These are phyloP conservation scores for Tiliacea citrago DNA, from an alignment of 2,888 invertebrate species.

Conservation along the genomic window DNA sequence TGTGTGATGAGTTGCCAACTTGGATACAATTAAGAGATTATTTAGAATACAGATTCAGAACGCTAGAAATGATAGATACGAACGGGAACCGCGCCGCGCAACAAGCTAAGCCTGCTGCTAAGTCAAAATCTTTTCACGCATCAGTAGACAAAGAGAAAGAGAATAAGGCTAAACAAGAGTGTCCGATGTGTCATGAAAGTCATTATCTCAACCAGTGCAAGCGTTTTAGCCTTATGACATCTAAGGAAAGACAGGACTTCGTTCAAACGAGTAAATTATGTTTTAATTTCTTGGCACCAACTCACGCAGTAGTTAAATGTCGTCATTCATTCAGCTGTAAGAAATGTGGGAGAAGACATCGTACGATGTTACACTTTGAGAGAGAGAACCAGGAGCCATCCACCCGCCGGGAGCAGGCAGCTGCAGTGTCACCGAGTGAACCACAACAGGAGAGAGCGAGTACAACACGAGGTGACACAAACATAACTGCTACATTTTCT, in stretches of 20 bases:
- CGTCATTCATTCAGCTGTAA: too few species aligned
- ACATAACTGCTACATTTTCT: constrained; percentile 15
- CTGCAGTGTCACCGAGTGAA: not conserved
- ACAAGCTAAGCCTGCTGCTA: constrained; percentile 1
- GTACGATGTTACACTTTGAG: not conserved
- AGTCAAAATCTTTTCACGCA: not conserved
- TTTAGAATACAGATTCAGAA: not conserved
- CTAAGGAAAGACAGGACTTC: constrained; percentile 10
- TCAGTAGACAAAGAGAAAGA: not conserved
- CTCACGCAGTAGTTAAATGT: too few species aligned
- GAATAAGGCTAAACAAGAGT: not conserved
- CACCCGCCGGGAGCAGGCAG: not conserved
- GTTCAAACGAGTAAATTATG: constrained; percentile 5
- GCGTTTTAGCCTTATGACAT: not conserved
- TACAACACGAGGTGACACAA: constrained; percentile 6
- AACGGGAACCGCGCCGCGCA: not conserved
- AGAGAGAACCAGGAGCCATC: not conserved
- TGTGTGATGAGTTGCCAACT: not conserved
- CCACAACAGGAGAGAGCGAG: not conserved
- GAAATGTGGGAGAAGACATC: not conserved
- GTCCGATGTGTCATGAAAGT: not conserved
- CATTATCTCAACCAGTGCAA: not conserved
- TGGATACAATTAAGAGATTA: not conserved
- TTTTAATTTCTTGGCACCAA: constrained; percentile 4
- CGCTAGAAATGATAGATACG: not conserved